These are phyloP conservation scores for Ethmia dodecea DNA, from an alignment of 2,888 invertebrate genomes.

Conservation along the genomic window DNA sequence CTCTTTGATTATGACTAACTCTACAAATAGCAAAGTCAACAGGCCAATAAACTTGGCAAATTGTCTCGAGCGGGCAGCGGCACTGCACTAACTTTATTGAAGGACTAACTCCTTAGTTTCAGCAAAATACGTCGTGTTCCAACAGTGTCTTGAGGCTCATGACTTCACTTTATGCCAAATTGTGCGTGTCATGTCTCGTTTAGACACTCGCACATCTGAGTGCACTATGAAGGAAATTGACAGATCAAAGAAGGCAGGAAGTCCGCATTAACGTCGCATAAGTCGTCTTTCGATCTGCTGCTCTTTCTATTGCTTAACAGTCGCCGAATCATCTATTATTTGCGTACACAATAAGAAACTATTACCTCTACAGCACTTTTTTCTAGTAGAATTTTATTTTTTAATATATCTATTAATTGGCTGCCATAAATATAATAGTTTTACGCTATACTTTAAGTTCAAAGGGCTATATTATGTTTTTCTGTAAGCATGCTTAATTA, in stretches of 20 bases:
- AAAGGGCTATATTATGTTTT: too few relatives aligned
- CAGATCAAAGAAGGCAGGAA: conserved; percentile 66
- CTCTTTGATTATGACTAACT: too few relatives aligned
- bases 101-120: too few relatives aligned
- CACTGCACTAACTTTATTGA: conserved; percentile 60
- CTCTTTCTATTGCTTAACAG: conserved; percentile 25
- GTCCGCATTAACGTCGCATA: conserved; percentile 59
- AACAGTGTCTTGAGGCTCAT: conserved; percentile 17
- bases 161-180: conserved; percentile 30
- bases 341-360: too few relatives aligned
- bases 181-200: conserved; percentile 53
- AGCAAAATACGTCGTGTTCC: conserved; percentile 39
- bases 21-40: conserved; percentile 55
- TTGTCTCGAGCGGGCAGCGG: conserved; percentile 61
- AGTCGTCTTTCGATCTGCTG: conserved; percentile 46
- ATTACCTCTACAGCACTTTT: too few relatives aligned
- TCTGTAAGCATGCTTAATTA: too few relatives aligned
- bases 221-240: conserved; percentile 66
- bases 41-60: conserved; percentile 53
- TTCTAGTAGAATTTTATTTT: too few relatives aligned
- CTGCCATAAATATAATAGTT: too few relatives aligned
- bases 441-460: too few relatives aligned
- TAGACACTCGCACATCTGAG: conserved; percentile 41
- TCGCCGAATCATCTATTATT: too few relatives aligned
- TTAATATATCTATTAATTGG: too few relatives aligned